These are phyloP conservation scores for Ondatra zibethicus DNA, from an alignment of 2,113 vertebrate genomes.

Conservation along the genomic window DNA sequence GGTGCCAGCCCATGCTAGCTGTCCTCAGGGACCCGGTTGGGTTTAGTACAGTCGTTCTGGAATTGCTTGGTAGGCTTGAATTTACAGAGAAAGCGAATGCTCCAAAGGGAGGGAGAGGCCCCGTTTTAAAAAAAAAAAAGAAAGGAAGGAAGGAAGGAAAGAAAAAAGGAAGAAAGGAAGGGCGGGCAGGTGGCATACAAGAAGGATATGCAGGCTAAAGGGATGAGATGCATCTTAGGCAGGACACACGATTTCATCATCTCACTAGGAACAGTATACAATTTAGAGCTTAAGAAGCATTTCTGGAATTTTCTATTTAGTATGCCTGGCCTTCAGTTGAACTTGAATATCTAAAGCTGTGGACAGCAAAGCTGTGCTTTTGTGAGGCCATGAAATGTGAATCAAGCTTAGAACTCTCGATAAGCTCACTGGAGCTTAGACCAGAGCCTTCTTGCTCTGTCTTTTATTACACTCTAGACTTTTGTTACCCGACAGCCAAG, in stretches of 20 bases:
- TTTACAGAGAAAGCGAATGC: too few relatives aligned
- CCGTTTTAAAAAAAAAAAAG: too few relatives aligned
- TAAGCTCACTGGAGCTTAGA: not conserved
- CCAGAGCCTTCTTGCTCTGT: not conserved
- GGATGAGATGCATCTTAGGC: too few relatives aligned
- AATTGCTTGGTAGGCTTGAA: too few relatives aligned
- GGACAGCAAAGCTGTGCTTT: not conserved
- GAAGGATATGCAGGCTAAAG: rapidly evolving
- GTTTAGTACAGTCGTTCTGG: too few relatives aligned
- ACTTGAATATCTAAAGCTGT: not conserved
- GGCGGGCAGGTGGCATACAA: not conserved
- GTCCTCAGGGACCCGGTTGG: too few relatives aligned
- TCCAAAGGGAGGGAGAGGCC: too few relatives aligned
- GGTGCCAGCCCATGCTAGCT: too few relatives aligned
- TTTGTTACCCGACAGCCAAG: not conserved
- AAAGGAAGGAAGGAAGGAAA: too few relatives aligned
- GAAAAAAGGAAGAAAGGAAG: too few relatives aligned
- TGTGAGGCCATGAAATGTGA: not conserved
- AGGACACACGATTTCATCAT: not conserved
- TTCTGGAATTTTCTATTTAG: not conserved
- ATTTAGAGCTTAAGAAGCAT: not conserved
- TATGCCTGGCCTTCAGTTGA: not conserved
- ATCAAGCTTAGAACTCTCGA: not conserved
- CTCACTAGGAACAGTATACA: not conserved
- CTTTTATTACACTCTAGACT: not conserved